Evolutionary conservation across 2,797 vertebrate genomes (phyloP).

Genomic region (Taeniopygia guttata): DNA sequence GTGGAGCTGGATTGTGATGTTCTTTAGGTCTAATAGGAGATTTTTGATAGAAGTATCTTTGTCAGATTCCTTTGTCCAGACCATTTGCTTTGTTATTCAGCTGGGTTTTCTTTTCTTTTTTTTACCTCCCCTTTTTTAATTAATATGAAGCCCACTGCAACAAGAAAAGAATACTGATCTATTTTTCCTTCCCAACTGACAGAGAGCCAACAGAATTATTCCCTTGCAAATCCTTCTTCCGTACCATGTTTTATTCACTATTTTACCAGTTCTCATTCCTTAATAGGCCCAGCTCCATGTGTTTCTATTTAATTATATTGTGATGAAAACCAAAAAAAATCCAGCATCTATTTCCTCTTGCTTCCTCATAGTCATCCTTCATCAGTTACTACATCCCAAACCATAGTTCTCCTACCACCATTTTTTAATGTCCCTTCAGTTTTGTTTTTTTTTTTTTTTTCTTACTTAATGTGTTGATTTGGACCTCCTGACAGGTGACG

Average conservation of each 20-base stretch:
- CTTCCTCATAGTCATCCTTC: neutral
- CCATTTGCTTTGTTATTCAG: neutral
- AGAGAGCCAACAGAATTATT: neutral
- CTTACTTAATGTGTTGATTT: neutral
- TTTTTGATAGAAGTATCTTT: neutral
- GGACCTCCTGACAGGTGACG: neutral
- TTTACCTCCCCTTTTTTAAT: neutral
- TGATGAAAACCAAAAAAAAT: neutral
- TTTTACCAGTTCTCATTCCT: neutral
- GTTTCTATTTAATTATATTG: slow-evolving; percentile 3
- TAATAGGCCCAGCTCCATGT: neutral
- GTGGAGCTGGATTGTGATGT: neutral
- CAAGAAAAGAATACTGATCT: neutral
- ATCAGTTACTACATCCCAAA: neutral
- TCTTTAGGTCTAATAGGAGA: neutral
- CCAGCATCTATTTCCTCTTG: neutral
- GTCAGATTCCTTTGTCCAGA: neutral
- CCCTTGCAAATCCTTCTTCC: neutral
- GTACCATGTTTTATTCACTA: neutral
- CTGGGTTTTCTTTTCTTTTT: neutral
- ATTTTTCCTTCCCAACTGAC: neutral
- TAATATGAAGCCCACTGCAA: neutral
- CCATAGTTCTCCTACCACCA: neutral
- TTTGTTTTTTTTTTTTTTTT: neutral
- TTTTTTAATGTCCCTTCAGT: neutral